A percentile compares a stretch with the other conserved stretches of the same genome.
Conservation (phyloP, 2,797 vertebrate species). For the Linurgus olivaceus region DNA sequence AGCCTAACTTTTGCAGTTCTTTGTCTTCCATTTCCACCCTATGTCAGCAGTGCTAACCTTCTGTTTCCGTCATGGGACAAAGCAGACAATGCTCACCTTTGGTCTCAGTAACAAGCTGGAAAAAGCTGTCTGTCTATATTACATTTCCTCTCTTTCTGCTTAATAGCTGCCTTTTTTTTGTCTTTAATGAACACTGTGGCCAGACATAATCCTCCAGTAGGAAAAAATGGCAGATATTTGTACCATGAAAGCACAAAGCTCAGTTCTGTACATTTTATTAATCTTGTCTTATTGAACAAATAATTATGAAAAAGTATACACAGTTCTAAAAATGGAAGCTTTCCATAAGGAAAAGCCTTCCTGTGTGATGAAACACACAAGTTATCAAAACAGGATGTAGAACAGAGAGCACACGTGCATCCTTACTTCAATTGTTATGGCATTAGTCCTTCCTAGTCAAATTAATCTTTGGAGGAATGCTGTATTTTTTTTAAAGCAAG, state of each 20-base stretch:
- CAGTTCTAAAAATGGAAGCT: slow-evolving; percentile 3
- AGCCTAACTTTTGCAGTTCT: neutral
- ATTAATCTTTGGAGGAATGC: neutral
- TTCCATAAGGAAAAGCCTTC: slow-evolving; percentile 45
- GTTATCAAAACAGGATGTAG: slow-evolving; percentile 45
- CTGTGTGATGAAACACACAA: neutral
- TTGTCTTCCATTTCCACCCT: neutral
- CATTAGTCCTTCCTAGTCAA: neutral
- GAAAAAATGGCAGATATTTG: neutral
- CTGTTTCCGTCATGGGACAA: neutral
- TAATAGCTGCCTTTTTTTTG: neutral
- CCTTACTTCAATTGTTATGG: slow-evolving; percentile 8
- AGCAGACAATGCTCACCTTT: neutral
- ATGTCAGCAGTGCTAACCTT: neutral
- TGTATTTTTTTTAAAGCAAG: neutral
- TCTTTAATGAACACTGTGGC: neutral
- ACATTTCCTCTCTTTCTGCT: neutral
- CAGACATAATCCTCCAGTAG: neutral
- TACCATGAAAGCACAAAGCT: neutral
- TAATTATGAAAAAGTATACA: neutral
- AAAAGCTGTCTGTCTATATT: neutral
- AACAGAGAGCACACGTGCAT: neutral
- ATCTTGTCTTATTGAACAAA: neutral
- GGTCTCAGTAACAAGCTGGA: neutral
- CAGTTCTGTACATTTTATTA: neutral